phyloP scores from a whole-genome alignment of 2,113 vertebrate genomes.

The Ondatra zibethicus region DNA sequence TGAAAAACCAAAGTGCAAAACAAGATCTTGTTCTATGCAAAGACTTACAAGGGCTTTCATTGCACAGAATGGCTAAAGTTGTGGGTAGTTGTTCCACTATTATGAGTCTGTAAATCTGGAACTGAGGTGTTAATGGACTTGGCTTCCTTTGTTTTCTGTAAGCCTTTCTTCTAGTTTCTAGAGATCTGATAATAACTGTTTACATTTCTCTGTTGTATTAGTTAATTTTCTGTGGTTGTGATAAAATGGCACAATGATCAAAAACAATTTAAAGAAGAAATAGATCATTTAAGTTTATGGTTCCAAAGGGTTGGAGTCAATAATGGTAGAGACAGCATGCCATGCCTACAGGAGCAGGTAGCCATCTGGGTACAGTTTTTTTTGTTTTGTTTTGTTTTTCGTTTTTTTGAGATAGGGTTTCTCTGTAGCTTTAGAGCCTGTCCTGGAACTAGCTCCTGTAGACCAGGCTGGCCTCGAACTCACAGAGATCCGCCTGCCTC shows the following conservation, averaged over 20 bases:
- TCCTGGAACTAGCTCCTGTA: too few species aligned
- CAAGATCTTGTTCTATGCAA: accelerated
- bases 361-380: background rate
- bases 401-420: too few species aligned
- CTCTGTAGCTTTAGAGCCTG: too few species aligned
- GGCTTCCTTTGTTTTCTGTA: background rate
- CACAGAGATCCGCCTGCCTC: too few species aligned
- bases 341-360: too few species aligned
- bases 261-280: background rate
- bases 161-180: background rate
- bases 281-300: background rate
- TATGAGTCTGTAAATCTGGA: background rate
- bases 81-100: background rate
- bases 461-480: too few species aligned
- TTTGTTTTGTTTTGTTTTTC: too few species aligned
- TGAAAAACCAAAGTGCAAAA: background rate
- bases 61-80: background rate
- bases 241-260: background rate
- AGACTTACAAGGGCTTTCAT: too few species aligned
- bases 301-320: background rate
- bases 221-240: background rate
- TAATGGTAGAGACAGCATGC: background rate
- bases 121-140: background rate
- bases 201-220: background rate
- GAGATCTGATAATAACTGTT: background rate